Conservation (phyloP, 2,113 vertebrate genomes). For the Cochlearius cochlearius region DNA sequence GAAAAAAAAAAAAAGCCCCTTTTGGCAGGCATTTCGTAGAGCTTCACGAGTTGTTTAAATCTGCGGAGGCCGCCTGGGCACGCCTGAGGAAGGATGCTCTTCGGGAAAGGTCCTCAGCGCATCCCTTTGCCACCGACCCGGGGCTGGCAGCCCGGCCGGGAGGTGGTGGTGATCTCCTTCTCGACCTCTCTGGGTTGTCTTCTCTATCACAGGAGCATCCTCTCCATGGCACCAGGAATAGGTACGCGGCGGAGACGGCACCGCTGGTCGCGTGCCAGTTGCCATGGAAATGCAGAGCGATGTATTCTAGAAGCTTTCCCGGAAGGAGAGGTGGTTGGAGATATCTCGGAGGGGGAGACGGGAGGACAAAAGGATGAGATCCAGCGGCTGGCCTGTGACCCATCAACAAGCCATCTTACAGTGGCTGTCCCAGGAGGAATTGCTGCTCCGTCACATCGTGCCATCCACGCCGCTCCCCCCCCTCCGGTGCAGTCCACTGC, state of each 20-base stretch:
- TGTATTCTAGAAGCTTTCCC: constrained; percentile 37
- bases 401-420: accelerated
- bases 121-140: accelerated
- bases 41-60: neutral
- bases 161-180: neutral
- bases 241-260: neutral
- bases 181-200: neutral
- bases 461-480: too few species aligned
- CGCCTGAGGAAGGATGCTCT: neutral
- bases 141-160: accelerated
- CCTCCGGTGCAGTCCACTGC: accelerated
- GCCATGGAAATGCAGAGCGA: constrained; percentile 38
- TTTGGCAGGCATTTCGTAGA: neutral
- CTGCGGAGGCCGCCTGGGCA: neutral
- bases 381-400: neutral
- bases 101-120: neutral
- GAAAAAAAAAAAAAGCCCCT: neutral
- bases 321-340: neutral
- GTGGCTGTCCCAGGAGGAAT: neutral
- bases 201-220: neutral
- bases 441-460: accelerated
- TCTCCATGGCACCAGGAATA: neutral
- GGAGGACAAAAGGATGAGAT: neutral
- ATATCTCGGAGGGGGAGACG: accelerated
- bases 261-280: constrained; percentile 8